These are phyloP conservation scores for Catocala nupta DNA, from an alignment of 2,888 invertebrate species.

Conservation along the genomic window DNA sequence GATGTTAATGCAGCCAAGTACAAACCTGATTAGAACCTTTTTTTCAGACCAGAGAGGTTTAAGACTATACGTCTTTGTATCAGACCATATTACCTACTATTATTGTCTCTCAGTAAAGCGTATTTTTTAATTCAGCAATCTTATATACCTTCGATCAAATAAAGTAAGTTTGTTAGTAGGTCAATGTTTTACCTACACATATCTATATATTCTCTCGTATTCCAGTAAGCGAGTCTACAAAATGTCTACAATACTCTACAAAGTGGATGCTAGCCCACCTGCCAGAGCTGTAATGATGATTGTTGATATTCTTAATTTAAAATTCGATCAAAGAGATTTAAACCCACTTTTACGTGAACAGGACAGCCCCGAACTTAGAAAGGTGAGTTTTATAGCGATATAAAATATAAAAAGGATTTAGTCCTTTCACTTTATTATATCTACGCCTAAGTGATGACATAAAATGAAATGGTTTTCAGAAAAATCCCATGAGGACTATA, in stretches of 20 bases:
- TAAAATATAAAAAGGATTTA: not conserved
- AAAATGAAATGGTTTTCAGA: constrained; percentile 60
- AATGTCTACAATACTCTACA: constrained; percentile 64
- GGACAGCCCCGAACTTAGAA: constrained; percentile 69
- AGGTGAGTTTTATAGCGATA: constrained; percentile 54
- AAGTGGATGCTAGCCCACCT: constrained; percentile 73
- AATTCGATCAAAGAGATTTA: constrained; percentile 61
- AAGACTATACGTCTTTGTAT: too few species aligned
- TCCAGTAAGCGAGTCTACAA: not conserved
- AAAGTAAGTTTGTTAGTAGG: too few species aligned
- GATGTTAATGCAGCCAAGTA: too few species aligned
- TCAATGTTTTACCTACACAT: too few species aligned
- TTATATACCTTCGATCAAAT: too few species aligned
- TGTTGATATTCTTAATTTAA: constrained; percentile 67
- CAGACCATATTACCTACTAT: too few species aligned
- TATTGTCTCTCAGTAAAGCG: too few species aligned
- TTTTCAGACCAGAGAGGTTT: too few species aligned
- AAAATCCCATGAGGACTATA: constrained; percentile 80
- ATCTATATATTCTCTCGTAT: too few species aligned
- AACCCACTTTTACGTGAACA: constrained; percentile 76
- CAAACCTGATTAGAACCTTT: too few species aligned
- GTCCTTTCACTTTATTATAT: not conserved
- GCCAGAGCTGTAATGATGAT: constrained; percentile 76
- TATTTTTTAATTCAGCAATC: too few species aligned
- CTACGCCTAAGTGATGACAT: not conserved